phyloP scores from a whole-genome alignment of 2,797 vertebrate genomes.

The Oreochromis grahami region DNA sequence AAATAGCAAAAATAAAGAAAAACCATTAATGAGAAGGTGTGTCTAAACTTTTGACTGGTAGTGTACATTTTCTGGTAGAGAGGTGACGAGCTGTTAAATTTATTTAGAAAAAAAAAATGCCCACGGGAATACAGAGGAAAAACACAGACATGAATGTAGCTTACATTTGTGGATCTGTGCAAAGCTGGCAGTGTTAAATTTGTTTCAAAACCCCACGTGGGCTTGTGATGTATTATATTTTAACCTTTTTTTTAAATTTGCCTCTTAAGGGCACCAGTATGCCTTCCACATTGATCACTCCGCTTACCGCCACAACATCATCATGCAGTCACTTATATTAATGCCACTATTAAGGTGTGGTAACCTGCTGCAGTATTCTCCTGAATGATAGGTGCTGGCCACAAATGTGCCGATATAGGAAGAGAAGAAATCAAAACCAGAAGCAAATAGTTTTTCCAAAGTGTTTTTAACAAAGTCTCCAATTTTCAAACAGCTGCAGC shows the following conservation, averaged over 20 bases:
- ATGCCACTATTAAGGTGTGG: not conserved
- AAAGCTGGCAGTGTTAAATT: not conserved
- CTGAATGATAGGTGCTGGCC: not conserved
- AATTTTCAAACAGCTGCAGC: not conserved
- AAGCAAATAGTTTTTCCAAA: not conserved
- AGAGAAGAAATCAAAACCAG: not conserved
- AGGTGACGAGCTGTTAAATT: not conserved
- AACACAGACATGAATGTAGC: not conserved
- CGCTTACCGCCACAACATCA: not conserved
- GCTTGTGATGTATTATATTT: not conserved
- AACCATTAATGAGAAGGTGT: not conserved
- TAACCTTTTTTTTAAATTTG: accelerated
- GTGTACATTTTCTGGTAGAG: not conserved
- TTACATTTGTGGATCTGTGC: not conserved
- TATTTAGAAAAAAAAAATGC: not conserved
- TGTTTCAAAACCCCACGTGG: not conserved
- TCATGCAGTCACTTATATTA: not conserved
- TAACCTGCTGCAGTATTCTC: not conserved
- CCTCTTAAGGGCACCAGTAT: not conserved
- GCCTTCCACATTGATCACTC: not conserved
- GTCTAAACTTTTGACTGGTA: not conserved
- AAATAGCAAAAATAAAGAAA: not conserved
- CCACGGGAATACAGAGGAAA: not conserved
- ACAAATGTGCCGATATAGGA: not conserved
- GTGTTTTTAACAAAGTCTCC: not conserved